Percentiles rank a stretch among this genome's conserved stretches.
These are phyloP conservation scores for Microtus oregoni DNA, from an alignment of 2,113 vertebrate genomes.

Conservation along the genomic window DNA sequence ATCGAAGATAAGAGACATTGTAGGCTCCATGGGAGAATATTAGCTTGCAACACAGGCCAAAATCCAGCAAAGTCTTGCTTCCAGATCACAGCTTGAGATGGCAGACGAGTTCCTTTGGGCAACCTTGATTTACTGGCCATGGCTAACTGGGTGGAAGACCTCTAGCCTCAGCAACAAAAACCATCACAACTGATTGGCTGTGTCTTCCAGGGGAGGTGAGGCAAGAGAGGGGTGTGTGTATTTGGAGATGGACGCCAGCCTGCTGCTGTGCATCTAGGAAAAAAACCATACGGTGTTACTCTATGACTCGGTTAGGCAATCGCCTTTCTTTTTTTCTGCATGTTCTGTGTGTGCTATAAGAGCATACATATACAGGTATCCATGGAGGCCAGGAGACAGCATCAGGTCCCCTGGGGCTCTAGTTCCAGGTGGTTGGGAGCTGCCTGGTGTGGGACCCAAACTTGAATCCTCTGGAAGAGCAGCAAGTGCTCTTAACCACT, in stretches of 20 bases:
- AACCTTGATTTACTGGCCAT: not conserved
- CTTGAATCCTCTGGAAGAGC: not conserved
- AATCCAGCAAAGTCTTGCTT: not conserved
- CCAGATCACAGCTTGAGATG: not conserved
- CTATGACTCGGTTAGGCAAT: too few relatives aligned
- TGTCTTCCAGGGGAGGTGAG: not conserved
- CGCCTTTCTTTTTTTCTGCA: not conserved
- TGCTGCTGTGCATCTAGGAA: not conserved
- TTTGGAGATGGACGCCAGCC: too few relatives aligned
- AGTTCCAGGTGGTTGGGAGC: not conserved
- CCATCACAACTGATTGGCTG: not conserved
- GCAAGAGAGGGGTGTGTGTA: not conserved
- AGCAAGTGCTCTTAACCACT: not conserved
- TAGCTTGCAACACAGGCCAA: not conserved
- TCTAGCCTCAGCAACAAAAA: not conserved
- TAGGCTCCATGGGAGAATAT: not conserved
- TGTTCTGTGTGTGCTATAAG: not conserved
- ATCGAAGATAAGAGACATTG: accelerated
- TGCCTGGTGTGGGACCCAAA: not conserved
- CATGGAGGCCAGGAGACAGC: not conserved
- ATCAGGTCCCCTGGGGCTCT: not conserved
- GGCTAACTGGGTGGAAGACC: not conserved
- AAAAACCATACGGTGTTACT: not conserved
- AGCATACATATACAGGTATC: not conserved
- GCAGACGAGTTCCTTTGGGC: not conserved